Percentiles rank a stretch among this genome's conserved stretches.
phyloP scores from a whole-genome alignment of 1,140 invertebrate genomes.

The Brachionus plicatilis region DNA sequence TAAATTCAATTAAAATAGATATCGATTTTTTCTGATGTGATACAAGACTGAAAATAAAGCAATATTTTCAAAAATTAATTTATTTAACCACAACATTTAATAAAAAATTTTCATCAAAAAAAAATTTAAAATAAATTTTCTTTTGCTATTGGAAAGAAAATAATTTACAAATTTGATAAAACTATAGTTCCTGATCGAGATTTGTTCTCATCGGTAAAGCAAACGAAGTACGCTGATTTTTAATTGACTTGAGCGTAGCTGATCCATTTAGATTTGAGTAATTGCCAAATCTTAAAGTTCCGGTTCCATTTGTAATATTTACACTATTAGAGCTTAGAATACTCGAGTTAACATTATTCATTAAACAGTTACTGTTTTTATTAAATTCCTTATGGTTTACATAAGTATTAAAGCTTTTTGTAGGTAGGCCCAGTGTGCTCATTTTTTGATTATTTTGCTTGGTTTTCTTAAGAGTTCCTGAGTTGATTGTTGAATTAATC shows the following conservation, averaged over 20 bases:
- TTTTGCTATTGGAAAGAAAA: not conserved
- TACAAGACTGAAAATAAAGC: not conserved
- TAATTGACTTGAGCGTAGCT: not conserved
- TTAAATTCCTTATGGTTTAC: constrained; percentile 18
- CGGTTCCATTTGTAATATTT: not conserved
- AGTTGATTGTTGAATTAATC: not conserved
- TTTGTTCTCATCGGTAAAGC: constrained; percentile 34
- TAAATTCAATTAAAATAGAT: too few relatives aligned
- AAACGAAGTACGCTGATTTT: constrained; percentile 29
- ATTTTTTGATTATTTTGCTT: not conserved
- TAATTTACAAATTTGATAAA: not conserved
- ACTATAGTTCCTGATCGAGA: constrained; percentile 17
- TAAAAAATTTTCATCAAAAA: not conserved
- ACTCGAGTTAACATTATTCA: not conserved
- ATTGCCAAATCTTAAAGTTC: constrained; percentile 9
- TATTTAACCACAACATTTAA: not conserved
- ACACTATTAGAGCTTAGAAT: not conserved
- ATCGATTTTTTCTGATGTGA: too few relatives aligned
- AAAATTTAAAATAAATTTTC: not conserved
- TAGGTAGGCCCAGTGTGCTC: not conserved
- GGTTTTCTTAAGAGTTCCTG: constrained; percentile 6
- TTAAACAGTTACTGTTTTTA: constrained; percentile 15
- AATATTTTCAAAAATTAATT: not conserved
- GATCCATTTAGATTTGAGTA: constrained; percentile 2
- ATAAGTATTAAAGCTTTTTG: constrained; percentile 33